phyloP scores from a whole-genome alignment of 2,888 invertebrate species.

The Philopedon plagiatum region DNA sequence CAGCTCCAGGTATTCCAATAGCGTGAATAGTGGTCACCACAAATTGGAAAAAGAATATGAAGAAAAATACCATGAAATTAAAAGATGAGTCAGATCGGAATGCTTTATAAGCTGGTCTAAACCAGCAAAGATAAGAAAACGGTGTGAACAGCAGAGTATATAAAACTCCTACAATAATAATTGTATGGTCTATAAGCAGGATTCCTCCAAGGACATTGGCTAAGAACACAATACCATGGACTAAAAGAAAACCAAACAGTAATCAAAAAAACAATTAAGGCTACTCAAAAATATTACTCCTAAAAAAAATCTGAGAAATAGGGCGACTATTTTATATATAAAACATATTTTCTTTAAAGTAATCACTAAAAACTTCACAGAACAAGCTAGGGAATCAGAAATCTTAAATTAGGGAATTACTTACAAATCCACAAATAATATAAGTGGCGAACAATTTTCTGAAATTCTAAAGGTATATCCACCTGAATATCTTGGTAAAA shows the following conservation, averaged over 20 bases:
- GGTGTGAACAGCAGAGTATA: conserved; percentile 94
- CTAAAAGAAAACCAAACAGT: conserved; percentile 73
- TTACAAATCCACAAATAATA: conserved; percentile 98
- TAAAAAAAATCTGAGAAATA: no score
- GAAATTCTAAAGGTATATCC: conserved; percentile 98
- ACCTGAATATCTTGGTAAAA: conserved; percentile 99
- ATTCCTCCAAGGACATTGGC: conserved; percentile 90
- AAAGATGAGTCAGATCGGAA: conserved; percentile 99
- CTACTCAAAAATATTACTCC: no score
- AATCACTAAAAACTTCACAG: no score
- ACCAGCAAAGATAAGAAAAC: conserved; percentile 99
- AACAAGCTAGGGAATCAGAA: no score
- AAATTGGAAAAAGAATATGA: conserved; percentile 97
- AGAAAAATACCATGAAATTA: conserved; percentile 99
- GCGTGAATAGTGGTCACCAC: conserved; percentile 90
- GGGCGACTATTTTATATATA: no score
- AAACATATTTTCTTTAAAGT: no score
- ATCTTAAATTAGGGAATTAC: conserved; percentile 69
- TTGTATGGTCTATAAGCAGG: conserved; percentile 80
- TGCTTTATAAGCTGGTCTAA: conserved; percentile 98
- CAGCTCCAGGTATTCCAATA: conserved; percentile 87
- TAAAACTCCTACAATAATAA: conserved; percentile 90
- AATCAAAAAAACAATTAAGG: no score
- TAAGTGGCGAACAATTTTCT: conserved; percentile 93
- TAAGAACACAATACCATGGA: conserved; percentile 89